Percentiles rank a stretch among this genome's conserved stretches.
Evolutionary conservation across 2,888 invertebrate species (phyloP).

Genomic region (Drosophila setosimentum): DNA sequence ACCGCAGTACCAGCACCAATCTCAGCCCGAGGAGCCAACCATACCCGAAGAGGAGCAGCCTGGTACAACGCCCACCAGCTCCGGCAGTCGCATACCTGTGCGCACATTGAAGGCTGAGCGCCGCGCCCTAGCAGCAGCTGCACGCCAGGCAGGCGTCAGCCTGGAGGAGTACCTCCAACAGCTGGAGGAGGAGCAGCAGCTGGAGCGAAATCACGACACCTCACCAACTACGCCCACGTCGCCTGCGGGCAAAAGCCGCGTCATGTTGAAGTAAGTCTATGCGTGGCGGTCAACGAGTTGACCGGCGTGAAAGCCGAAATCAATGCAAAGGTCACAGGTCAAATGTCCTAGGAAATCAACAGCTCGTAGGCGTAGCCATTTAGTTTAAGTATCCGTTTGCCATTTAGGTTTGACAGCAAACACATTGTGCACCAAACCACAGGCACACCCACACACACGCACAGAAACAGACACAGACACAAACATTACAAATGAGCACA

Average conservation of each 20-base stretch:
- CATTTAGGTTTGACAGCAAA: slow-evolving; percentile 36
- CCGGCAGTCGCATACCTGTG: slow-evolving; percentile 84
- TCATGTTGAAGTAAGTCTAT: slow-evolving; percentile 82
- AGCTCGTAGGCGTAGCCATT: slow-evolving; percentile 46
- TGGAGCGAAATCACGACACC: slow-evolving; percentile 18
- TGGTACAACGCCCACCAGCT: slow-evolving; percentile 47
- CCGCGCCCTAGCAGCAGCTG: slow-evolving; percentile 76
- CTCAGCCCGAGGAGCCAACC: slow-evolving; percentile 57
- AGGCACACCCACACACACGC: slow-evolving; percentile 40
- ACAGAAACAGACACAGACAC: slow-evolving; percentile 20
- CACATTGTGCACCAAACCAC: slow-evolving; percentile 27
- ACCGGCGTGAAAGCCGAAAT: slow-evolving; percentile 42
- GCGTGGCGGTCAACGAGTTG: slow-evolving; percentile 62
- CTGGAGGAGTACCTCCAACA: slow-evolving; percentile 63
- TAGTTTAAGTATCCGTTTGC: slow-evolving; percentile 28
- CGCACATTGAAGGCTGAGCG: slow-evolving; percentile 84
- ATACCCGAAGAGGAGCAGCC: slow-evolving; percentile 59
- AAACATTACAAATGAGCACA: slow-evolving; percentile 8
- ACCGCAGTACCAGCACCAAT: slow-evolving; percentile 46
- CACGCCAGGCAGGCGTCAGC: slow-evolving; percentile 67
- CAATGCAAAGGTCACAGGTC: slow-evolving; percentile 42
- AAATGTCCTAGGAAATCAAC: slow-evolving; percentile 32
- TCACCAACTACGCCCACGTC: slow-evolving; percentile 37
- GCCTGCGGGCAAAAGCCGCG: slow-evolving; percentile 68
- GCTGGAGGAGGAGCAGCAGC: slow-evolving; percentile 44